Percentiles rank a stretch among this genome's conserved stretches.
Conservation (phyloP, 1,140 invertebrate genomes). For the Lasaia peninsularis region DNA sequence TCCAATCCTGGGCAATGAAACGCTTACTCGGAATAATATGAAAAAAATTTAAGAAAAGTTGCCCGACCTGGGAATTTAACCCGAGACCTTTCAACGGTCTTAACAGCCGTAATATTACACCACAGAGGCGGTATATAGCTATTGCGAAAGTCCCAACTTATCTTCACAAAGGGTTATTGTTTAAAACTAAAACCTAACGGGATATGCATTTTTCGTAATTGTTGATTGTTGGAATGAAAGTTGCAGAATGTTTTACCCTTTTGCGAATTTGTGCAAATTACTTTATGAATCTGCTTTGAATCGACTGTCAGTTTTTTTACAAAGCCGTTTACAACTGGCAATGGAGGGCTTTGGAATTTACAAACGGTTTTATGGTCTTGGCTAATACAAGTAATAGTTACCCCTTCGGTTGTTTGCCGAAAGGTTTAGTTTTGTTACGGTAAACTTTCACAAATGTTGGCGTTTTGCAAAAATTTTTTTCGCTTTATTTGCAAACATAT, state of each 20-base stretch:
- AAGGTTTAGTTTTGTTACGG: conserved; percentile 64
- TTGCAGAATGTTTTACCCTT: conserved; percentile 58
- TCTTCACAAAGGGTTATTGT: conserved; percentile 28
- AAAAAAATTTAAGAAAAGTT: too few relatives aligned
- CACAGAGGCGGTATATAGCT: not conserved
- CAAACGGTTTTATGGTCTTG: conserved; percentile 46
- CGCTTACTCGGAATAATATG: too few relatives aligned
- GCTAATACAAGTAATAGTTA: conserved; percentile 63
- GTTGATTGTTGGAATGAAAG: conserved; percentile 56
- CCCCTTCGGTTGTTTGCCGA: conserved; percentile 58
- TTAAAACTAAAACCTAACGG: conserved; percentile 54
- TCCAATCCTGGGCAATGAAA: too few relatives aligned
- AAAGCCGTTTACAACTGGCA: conserved; percentile 52
- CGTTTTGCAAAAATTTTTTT: conserved; percentile 23
- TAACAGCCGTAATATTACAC: not conserved
- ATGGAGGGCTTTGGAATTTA: conserved; percentile 38
- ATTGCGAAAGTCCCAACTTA: conserved; percentile 22
- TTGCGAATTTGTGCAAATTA: conserved; percentile 75
- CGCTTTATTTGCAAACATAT: conserved; percentile 15
- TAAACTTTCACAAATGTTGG: conserved; percentile 54
- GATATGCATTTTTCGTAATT: conserved; percentile 40
- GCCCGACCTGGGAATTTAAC: not conserved
- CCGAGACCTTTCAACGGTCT: not conserved
- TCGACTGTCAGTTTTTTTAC: conserved; percentile 50
- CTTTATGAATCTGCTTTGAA: conserved; percentile 64